A percentile compares a stretch with the other conserved stretches of the same genome.
Evolutionary conservation across 2,888 invertebrate genomes (phyloP).

Genomic region (Drosophila multiciliata): DNA sequence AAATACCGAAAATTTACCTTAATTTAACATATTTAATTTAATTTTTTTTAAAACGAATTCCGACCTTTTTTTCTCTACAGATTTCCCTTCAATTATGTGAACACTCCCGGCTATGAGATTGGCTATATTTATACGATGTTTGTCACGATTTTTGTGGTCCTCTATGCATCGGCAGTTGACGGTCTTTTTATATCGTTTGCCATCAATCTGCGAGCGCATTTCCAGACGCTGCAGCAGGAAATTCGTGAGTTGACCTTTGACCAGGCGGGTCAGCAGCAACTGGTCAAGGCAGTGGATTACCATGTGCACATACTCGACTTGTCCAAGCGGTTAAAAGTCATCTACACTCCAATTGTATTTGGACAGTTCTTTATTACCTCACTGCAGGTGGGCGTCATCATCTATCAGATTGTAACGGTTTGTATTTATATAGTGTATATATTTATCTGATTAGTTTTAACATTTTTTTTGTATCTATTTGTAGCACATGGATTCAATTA

Average conservation of each 20-base stretch:
- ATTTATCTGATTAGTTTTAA: background rate
- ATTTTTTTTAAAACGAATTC: background rate
- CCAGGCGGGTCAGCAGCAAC: conserved; percentile 34
- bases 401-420: conserved; percentile 83
- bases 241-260: conserved; percentile 34
- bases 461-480: background rate
- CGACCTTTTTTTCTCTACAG: conserved; percentile 41
- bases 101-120: conserved; percentile 76
- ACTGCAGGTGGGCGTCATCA: conserved; percentile 81
- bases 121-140: conserved; percentile 72
- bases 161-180: conserved; percentile 79
- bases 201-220: conserved; percentile 79
- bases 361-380: conserved; percentile 83
- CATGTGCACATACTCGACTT: conserved; percentile 74
- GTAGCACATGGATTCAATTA: conserved; percentile 72
- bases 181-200: conserved; percentile 82
- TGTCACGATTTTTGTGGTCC: conserved; percentile 70
- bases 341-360: conserved; percentile 82
- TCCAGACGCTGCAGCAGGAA: conserved; percentile 72
- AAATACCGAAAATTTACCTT: background rate
- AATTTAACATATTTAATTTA: background rate
- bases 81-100: conserved; percentile 76
- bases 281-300: conserved; percentile 68
- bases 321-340: conserved; percentile 61
- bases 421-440: conserved; percentile 1